Evolutionary conservation across 2,888 invertebrate genomes (phyloP).

Genomic region (Oligia fasciuncula): DNA sequence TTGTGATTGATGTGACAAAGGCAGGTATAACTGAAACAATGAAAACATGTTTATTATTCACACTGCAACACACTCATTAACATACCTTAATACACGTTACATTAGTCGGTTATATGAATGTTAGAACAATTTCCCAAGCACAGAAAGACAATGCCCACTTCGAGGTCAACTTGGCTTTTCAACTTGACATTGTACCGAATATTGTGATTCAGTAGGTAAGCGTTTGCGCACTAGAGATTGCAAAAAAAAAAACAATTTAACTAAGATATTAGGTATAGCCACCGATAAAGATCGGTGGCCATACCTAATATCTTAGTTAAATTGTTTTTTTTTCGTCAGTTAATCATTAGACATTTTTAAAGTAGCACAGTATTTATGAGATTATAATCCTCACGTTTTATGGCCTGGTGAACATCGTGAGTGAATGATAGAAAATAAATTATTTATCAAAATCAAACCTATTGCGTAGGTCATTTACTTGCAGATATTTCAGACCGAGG

Average conservation of each 20-base stretch:
- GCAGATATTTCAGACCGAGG: not conserved
- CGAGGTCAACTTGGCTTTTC: slow-evolving; percentile 71
- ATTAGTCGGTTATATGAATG: slow-evolving; percentile 37
- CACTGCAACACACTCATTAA: slow-evolving; percentile 44
- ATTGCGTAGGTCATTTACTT: slow-evolving; percentile 1
- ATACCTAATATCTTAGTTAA: not conserved
- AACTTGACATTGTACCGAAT: slow-evolving; percentile 76
- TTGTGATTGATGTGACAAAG: slow-evolving; percentile 81
- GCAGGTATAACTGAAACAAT: slow-evolving; percentile 85
- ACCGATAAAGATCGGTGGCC: slow-evolving; percentile 2
- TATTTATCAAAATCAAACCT: not conserved
- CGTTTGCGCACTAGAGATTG: slow-evolving; percentile 29
- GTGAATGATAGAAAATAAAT: slow-evolving; percentile 2
- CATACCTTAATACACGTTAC: slow-evolving; percentile 33
- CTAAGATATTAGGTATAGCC: not conserved
- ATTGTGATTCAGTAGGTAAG: slow-evolving; percentile 45
- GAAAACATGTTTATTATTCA: slow-evolving; percentile 39
- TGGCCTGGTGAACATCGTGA: not conserved
- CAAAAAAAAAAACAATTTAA: slow-evolving; percentile 14
- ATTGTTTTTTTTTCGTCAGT: slow-evolving; percentile 1
- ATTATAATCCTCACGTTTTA: not conserved
- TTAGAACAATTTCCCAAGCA: slow-evolving; percentile 69
- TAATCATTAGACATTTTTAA: not conserved
- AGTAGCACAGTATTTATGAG: not conserved
- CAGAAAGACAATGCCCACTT: slow-evolving; percentile 69